Base-by-base conservation (phyloP, 1,140 invertebrate species). In the Hypothenemus hampei region DNA sequence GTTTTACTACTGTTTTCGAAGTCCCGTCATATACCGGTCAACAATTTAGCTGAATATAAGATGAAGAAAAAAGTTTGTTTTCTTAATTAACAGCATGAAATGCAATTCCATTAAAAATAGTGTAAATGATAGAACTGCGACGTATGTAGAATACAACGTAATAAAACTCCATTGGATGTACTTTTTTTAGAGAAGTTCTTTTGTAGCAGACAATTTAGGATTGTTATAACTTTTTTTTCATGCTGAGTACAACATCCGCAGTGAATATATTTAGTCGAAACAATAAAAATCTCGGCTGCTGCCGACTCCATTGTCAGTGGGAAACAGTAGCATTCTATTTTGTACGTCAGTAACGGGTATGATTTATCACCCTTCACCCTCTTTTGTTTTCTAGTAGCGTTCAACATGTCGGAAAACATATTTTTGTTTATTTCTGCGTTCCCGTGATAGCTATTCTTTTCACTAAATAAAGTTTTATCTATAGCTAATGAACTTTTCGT, bases 281-380 rank as follows among this genome's bases (percentile, higher is more conserved):
- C 50, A 52, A 52, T 52, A 44, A 52, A 52, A 52, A 44, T 52
- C 50, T 52, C 50, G 13, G 50, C 46, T 29, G 35, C 35, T 31
- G 36, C 45, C 39, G 54, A 57, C 54, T 57, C 49, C 46, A 57
- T 57, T 49, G 54, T 48, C 19, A 39, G 40, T 21, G 39, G 16
- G 21, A 43, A 35, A 44, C 37, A 57, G 37, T 45, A 43, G 46
- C 46, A 50, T 49, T 50, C 37, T 57, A 49, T 57, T 57, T 55
- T 47, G 43, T 53, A 45, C 43, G 40, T 53, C 50, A 53, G 50
- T 54, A 23, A 43, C 44, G 31, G n/a, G 41, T 49, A 59, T 64
- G 60, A 64, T 64, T 64, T 62, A 64, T 60, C 36, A 37, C 37
- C 31, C 24, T 52, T 57, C 24, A 40, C 47, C 39, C 46, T 36